phyloP scores from a whole-genome alignment of 2,113 vertebrate genomes.

The Spea bombifrons region DNA sequence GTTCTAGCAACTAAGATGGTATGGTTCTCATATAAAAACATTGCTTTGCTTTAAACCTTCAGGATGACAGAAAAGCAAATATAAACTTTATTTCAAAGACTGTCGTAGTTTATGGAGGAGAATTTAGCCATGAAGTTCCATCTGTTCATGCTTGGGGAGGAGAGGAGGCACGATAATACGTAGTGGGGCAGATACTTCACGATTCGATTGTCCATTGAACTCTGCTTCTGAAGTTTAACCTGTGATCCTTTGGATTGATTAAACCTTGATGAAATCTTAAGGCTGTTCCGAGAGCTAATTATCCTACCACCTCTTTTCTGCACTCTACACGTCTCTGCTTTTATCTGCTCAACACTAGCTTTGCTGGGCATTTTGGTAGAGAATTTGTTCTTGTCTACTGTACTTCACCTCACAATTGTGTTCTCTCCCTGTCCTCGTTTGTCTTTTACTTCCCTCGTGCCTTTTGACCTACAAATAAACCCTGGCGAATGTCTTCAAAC shows the following conservation, averaged over 20 bases:
- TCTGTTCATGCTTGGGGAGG: not conserved
- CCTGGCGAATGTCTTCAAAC: not conserved
- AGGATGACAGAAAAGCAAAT: no score
- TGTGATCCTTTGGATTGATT: constrained; percentile 27
- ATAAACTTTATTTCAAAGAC: no score
- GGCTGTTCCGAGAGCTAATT: constrained; percentile 29
- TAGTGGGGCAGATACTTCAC: constrained; percentile 11
- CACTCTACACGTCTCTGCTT: not conserved
- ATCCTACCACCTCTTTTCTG: constrained; percentile 16
- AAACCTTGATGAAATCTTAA: constrained; percentile 14
- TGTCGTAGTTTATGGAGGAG: no score
- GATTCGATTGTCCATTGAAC: constrained; percentile 29
- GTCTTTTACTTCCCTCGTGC: not conserved
- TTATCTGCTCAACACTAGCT: constrained; percentile 8
- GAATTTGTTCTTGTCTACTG: not conserved
- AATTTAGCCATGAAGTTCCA: no score
- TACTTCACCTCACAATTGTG: not conserved
- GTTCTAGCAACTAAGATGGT: no score
- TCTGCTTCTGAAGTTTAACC: constrained; percentile 30
- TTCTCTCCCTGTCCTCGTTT: constrained; percentile 2
- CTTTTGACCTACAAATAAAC: not conserved
- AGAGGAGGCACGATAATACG: constrained; percentile 1
- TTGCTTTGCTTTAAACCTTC: no score
- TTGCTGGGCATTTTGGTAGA: not conserved
- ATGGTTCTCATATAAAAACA: no score